phyloP scores from a whole-genome alignment of 1,140 invertebrate species.

The Laupala kohalensis region DNA sequence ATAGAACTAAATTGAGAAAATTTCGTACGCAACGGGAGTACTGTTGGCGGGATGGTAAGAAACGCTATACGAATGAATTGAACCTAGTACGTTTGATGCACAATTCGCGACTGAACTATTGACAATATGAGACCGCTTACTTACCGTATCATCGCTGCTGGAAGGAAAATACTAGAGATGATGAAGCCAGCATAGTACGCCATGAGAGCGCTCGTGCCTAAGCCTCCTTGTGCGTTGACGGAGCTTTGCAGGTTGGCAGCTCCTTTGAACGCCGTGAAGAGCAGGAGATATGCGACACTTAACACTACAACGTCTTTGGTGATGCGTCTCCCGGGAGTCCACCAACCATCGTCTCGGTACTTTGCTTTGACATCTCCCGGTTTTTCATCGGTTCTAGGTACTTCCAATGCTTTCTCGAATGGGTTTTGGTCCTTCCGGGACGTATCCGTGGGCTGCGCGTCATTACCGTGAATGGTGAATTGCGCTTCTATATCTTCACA shows the following conservation, averaged over 20 bases:
- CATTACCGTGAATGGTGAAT: no score
- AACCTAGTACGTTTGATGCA: no score
- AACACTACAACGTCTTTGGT: not conserved
- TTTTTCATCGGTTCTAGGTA: not conserved
- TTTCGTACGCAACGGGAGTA: no score
- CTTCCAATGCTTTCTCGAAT: no score
- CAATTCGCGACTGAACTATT: no score
- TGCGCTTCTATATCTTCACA: no score
- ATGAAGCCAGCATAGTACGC: not conserved
- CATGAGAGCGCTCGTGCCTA: not conserved
- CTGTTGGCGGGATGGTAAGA: no score
- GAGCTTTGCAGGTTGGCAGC: not conserved
- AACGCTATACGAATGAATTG: no score
- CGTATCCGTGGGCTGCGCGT: no score
- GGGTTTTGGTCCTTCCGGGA: no score
- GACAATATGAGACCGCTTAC: not conserved
- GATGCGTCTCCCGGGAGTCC: not conserved
- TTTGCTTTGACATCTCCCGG: not conserved
- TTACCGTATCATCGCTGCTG: not conserved
- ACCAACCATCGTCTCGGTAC: not conserved
- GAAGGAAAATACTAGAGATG: not conserved
- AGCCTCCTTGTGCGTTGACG: not conserved
- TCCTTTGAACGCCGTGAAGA: not conserved
- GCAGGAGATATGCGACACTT: not conserved
- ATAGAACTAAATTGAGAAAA: no score